Base-by-base conservation (phyloP, 2,888 invertebrate genomes). In the Andrena haemorrhoa region DNA sequence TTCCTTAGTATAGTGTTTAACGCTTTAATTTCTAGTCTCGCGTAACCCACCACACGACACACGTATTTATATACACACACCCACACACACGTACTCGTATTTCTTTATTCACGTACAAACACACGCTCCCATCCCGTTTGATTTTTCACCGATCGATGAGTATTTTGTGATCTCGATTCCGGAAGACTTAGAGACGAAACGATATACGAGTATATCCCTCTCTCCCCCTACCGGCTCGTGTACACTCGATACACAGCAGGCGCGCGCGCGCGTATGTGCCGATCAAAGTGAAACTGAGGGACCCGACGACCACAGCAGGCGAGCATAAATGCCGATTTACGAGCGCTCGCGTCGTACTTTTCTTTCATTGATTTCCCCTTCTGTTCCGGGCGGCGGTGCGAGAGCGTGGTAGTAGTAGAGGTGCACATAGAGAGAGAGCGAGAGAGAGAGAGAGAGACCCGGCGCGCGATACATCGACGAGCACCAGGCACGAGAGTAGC, bases 1-100 rank as follows among this genome's bases (percentile, higher is more conserved):
- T 92, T 92, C 88, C 88, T 91, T 92, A 92, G 92, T 92, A 84
- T 92, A 92, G 91, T 91, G 89, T 88, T 88, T 87, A 87, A 84
- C 85, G 87, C 87, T 88, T 88, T 88, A 83, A 88, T 88, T 88
- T 88, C 85, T 87, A 82, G 83, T 83, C 82, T 86, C 81, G 74
- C 70, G 75, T 79, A 79, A 79, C 79, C 66, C 68, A 68, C 56
- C 56, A 60, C 60, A 74, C 61, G 20, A 61, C 33, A 35, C 56
- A 53, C 60, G 35, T 23, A 7, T 53, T 51, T 47, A 65, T 20
- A 51, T 56, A 68, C 51, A 47, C 12, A n/a, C 69, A 64, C 73
- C 49, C 51, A 33, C 10, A 31, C 12, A 74, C 41, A 16, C 60
- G 61, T 7, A 8, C 8, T 7, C 20, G 29, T 33, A 61, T 33